These are phyloP conservation scores for Danio choprae DNA, from an alignment of 2,797 vertebrate genomes.

Conservation along the genomic window DNA sequence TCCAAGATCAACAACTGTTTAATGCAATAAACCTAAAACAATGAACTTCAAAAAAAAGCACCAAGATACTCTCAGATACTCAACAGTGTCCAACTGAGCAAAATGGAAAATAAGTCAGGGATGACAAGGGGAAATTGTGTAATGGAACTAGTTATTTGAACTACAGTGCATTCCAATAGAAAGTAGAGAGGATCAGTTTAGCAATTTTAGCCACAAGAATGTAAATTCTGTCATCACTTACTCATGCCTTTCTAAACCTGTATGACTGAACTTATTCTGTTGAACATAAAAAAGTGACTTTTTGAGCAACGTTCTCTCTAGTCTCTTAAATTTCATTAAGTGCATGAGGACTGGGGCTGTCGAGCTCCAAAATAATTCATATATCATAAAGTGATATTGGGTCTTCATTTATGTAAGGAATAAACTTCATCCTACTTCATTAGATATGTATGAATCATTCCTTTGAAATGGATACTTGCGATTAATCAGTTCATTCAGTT, in stretches of 20 bases:
- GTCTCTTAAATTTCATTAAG: background rate
- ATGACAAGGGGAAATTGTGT: constrained; percentile 10
- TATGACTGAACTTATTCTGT: background rate
- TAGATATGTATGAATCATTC: background rate
- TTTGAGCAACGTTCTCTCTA: background rate
- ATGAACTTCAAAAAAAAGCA: background rate
- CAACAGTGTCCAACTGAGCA: background rate
- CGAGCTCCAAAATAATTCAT: background rate
- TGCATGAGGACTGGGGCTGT: background rate
- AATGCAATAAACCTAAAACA: background rate
- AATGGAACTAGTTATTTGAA: constrained; percentile 11
- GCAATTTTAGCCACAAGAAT: background rate
- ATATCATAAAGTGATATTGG: background rate
- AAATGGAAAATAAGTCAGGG: constrained; percentile 33
- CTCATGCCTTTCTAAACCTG: background rate
- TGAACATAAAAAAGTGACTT: background rate
- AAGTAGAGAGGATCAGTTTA: background rate
- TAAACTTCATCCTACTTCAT: background rate
- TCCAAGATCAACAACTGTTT: background rate
- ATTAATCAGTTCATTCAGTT: background rate
- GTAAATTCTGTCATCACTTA: background rate
- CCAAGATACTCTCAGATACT: too few relatives aligned
- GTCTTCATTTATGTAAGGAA: too few relatives aligned
- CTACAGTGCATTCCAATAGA: constrained; percentile 1
- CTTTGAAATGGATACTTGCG: background rate